Base-by-base conservation (phyloP, 2,888 invertebrate genomes). In the Eupeodes latifasciatus region DNA sequence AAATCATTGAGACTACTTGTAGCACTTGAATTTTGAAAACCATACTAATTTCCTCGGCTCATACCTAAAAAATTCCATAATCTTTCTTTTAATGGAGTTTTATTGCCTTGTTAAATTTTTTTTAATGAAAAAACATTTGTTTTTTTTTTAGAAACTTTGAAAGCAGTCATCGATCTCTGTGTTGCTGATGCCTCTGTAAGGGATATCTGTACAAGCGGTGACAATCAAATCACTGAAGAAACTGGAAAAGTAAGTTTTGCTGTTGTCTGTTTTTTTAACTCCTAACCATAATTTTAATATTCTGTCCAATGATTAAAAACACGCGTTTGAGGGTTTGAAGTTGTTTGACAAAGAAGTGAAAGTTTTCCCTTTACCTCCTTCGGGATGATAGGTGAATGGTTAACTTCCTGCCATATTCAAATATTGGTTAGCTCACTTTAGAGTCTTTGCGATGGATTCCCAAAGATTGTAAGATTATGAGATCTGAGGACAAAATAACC, bases 141-240 rank as follows among this genome's bases (percentile, higher is more conserved):
- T 66, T 64, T n/a, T 14, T 90, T 64, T 88, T 90, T 91, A 99
- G 99, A 97, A 93, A 97, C 98, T 90, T 94, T 99, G 92, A 98
- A 98, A 94, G 96, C 97, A 94, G 95, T 99, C 59, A 95, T 99
- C 91, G 97, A 96, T 90, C 97, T 97, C 94, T 98, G 98, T 94
- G 95, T 97, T 67, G 96, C 95, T 86, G 98, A 97, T 90, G 97
- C 97, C 85, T 98, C 98, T 76, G 98, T 98, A 9, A 95, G 97
- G 91, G 97, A 97, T 92, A 95, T 99, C 90, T 99, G 99, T 94
- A 97, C 97, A 93, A 96, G 95, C 93, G 99, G 99, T 67, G 99
- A 99, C 94, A 95, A 95, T 92, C 95, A 97, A 89, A 94, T 99
- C 87, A 92, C 95, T 67, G 99, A 99, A 90, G 99, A 99, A 94